These are phyloP conservation scores for Morus bassanus DNA, from an alignment of 2,797 vertebrate species.

Conservation along the genomic window DNA sequence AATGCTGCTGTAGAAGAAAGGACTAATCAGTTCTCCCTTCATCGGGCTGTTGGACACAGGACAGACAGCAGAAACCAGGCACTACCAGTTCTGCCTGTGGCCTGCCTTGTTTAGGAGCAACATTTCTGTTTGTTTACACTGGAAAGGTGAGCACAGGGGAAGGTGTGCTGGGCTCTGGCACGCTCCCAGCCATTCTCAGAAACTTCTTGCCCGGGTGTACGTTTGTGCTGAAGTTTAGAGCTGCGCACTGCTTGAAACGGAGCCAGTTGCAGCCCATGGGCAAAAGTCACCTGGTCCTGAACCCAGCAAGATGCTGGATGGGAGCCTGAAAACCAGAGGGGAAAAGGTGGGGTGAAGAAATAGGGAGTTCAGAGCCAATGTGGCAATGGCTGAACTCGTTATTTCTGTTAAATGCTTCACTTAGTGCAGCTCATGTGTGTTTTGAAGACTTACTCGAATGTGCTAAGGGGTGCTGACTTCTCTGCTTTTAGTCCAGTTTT, in stretches of 20 bases:
- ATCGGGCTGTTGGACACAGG: not conserved
- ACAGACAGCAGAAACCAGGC: not conserved
- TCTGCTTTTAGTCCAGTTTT: not conserved
- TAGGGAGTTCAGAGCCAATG: not conserved
- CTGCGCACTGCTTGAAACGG: accelerated
- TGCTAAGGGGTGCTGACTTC: not conserved
- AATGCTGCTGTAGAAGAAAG: not conserved
- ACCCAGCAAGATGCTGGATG: not conserved
- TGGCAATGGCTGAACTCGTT: not conserved
- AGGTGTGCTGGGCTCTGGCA: not conserved
- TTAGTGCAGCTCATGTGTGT: not conserved
- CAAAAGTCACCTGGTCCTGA: not conserved
- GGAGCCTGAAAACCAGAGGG: not conserved
- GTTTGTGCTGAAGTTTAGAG: not conserved
- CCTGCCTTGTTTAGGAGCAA: not conserved
- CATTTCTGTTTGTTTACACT: not conserved
- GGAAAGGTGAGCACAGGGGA: not conserved
- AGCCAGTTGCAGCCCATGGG: not conserved
- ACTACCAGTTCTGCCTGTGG: not conserved
- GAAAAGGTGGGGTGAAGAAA: not conserved
- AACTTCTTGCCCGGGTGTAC: not conserved
- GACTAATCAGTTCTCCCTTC: not conserved
- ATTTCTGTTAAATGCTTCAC: not conserved
- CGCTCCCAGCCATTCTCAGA: not conserved
- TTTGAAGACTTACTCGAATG: not conserved